Evolutionary conservation across 2,888 invertebrate species (phyloP).

Genomic region (Ectobius pallidus): DNA sequence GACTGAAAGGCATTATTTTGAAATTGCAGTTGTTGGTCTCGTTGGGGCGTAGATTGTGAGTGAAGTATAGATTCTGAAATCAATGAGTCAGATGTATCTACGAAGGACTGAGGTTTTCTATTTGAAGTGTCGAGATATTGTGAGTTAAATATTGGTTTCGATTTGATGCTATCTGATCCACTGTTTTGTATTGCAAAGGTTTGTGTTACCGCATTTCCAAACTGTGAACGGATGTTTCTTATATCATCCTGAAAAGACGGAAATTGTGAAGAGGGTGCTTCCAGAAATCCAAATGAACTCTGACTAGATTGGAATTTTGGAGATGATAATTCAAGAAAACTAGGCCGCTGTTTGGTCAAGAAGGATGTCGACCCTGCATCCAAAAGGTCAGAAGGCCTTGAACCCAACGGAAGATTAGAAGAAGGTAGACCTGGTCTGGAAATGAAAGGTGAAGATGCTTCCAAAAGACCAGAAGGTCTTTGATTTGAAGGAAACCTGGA

Average conservation of each 20-base stretch:
- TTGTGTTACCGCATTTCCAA: not conserved
- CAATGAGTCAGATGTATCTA: not conserved
- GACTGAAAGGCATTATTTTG: not conserved
- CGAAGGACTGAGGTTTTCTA: not conserved
- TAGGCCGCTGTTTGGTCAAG: too few relatives aligned
- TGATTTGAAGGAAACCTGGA: not conserved
- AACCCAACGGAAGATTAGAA: too few relatives aligned
- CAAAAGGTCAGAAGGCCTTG: too few relatives aligned
- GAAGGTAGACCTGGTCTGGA: too few relatives aligned
- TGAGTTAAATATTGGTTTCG: not conserved
- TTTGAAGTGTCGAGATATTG: not conserved
- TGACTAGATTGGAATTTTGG: too few relatives aligned
- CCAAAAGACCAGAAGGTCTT: not conserved
- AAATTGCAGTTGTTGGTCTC: not conserved
- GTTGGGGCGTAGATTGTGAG: not conserved
- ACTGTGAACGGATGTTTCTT: not conserved
- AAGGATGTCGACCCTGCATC: too few relatives aligned
- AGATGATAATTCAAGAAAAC: too few relatives aligned
- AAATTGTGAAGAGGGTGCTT: not conserved
- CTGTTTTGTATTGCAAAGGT: not conserved
- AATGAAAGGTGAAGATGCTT: too few relatives aligned
- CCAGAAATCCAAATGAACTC: not conserved
- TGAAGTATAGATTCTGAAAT: not conserved
- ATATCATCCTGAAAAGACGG: not conserved
- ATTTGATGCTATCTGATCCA: not conserved